A percentile compares a stretch with the other conserved stretches of the same genome.
Conservation (phyloP, 2,797 vertebrate species). For the Anguilla anguilla region DNA sequence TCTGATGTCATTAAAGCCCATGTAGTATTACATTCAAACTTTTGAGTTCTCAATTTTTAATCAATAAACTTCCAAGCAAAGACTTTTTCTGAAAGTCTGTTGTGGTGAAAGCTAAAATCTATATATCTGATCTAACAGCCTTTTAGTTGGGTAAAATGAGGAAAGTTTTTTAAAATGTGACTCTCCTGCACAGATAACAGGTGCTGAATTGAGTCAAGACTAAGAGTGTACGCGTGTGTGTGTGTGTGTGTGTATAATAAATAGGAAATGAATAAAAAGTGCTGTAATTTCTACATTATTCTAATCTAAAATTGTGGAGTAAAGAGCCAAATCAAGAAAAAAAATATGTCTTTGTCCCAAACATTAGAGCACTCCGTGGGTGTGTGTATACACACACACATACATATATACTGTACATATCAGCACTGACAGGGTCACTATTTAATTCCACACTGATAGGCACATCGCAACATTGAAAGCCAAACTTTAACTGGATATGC, state of each 20-base stretch:
- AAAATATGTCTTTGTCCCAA: too few relatives aligned
- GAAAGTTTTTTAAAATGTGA: not conserved
- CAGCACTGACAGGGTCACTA: not conserved
- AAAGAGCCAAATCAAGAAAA: too few relatives aligned
- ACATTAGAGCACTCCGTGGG: too few relatives aligned
- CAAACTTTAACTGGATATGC: too few relatives aligned
- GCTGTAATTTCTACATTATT: too few relatives aligned
- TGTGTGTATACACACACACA: too few relatives aligned
- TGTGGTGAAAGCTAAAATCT: not conserved
- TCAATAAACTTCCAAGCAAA: slow-evolving; percentile 11
- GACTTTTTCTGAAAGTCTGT: not conserved
- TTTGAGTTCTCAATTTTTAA: not conserved
- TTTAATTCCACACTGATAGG: not conserved
- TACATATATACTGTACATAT: too few relatives aligned
- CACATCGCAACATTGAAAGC: not conserved
- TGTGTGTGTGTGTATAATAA: not conserved
- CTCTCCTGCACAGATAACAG: not conserved
- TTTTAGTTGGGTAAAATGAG: not conserved
- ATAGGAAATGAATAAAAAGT: too few relatives aligned
- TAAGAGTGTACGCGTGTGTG: not conserved
- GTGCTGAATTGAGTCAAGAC: not conserved
- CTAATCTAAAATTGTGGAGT: too few relatives aligned
- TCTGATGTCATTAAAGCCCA: not conserved
- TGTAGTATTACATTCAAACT: not conserved
- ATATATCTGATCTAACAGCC: not conserved